These are phyloP conservation scores for Burhinus oedicnemus DNA, from an alignment of 2,113 vertebrate species.

Conservation along the genomic window DNA sequence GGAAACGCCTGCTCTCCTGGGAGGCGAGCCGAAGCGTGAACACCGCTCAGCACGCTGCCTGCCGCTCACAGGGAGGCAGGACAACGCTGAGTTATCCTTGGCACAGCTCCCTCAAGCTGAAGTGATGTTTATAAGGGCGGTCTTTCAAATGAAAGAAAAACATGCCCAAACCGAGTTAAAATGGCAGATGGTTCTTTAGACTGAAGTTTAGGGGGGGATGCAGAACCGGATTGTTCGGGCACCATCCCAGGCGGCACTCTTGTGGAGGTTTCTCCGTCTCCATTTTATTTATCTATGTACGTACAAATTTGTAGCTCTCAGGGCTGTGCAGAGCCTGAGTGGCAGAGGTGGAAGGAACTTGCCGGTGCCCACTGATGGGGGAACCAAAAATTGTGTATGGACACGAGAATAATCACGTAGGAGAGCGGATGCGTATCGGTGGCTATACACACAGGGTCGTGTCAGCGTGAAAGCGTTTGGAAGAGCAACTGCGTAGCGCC, in stretches of 20 bases:
- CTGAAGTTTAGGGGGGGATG: not conserved
- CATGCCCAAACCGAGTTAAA: not conserved
- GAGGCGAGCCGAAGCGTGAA: not conserved
- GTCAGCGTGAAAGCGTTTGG: not conserved
- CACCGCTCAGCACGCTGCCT: not conserved
- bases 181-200: not conserved
- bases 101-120: fast-evolving
- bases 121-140: not conserved
- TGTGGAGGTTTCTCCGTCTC: not conserved
- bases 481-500: not conserved
- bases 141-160: conserved; percentile 31
- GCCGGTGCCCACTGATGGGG: too few relatives aligned
- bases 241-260: not conserved
- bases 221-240: not conserved
- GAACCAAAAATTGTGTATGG: not conserved
- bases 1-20: not conserved
- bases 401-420: fast-evolving
- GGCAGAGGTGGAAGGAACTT: not conserved
- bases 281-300: not conserved
- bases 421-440: not conserved
- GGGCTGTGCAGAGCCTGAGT: not conserved
- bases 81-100: not conserved
- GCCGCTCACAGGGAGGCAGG: not conserved
- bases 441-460: fast-evolving
- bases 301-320: not conserved